Evolutionary conservation across 2,797 vertebrate species (phyloP).

Genomic region (Fistularia commersonii): DNA sequence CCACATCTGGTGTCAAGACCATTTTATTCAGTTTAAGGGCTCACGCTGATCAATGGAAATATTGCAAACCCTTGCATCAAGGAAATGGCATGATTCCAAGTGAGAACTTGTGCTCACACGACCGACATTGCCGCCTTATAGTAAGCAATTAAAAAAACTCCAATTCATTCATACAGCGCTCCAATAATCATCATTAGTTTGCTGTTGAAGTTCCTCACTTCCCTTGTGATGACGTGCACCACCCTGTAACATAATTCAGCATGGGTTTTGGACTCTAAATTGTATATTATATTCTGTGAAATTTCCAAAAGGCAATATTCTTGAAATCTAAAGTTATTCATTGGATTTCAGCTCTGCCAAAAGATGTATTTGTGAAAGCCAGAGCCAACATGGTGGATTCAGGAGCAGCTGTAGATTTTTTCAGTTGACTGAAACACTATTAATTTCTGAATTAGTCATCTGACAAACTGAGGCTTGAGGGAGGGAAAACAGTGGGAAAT

Average conservation of each 20-base stretch:
- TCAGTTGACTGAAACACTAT: slow-evolving; percentile 45
- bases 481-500: slow-evolving; percentile 68
- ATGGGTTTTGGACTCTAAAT: slow-evolving; percentile 28
- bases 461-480: slow-evolving; percentile 55
- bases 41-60: slow-evolving; percentile 58
- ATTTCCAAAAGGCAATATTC: slow-evolving; percentile 25
- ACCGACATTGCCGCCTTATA: slow-evolving; percentile 20
- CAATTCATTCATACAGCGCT: not conserved
- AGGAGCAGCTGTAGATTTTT: slow-evolving; percentile 62
- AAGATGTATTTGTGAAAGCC: slow-evolving; percentile 13
- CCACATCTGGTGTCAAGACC: slow-evolving; percentile 59
- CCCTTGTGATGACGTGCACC: slow-evolving; percentile 36
- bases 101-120: slow-evolving; percentile 21
- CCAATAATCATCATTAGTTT: slow-evolving; percentile 5
- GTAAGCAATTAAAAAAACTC: not conserved
- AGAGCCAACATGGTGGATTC: slow-evolving; percentile 23
- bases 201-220: slow-evolving; percentile 21
- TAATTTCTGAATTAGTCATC: slow-evolving; percentile 61
- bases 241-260: slow-evolving; percentile 50
- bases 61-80: slow-evolving; percentile 44
- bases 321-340: slow-evolving; percentile 36
- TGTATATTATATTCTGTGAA: slow-evolving; percentile 20
- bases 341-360: slow-evolving; percentile 36
- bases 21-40: slow-evolving; percentile 64
- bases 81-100: slow-evolving; percentile 45